phyloP scores from a whole-genome alignment of 2,888 invertebrate genomes.

The Andricus quercusramuli region DNA sequence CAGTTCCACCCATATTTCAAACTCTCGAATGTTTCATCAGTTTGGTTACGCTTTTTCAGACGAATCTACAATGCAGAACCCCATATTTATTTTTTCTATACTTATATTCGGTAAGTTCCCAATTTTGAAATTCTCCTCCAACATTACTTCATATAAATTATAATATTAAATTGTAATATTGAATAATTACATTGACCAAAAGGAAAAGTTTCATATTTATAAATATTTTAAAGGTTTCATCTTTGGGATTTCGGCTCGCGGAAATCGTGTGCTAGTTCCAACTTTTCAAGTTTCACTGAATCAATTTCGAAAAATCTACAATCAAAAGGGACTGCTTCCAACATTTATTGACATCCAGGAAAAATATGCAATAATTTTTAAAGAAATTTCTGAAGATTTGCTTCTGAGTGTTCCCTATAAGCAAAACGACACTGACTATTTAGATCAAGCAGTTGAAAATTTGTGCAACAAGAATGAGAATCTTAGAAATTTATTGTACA shows the following conservation, averaged over 20 bases:
- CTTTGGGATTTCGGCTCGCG: neutral
- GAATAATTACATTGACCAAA: too few relatives aligned
- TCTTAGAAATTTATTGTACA: constrained; percentile 19
- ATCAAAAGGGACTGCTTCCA: neutral
- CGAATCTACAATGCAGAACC: constrained; percentile 7
- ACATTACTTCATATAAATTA: too few relatives aligned
- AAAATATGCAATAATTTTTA: constrained; percentile 17
- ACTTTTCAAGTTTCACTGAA: constrained; percentile 20
- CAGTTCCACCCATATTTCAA: constrained; percentile 21
- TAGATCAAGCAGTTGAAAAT: neutral
- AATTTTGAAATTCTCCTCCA: neutral
- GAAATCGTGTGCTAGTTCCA: neutral
- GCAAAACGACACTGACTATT: neutral
- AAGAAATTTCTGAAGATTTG: constrained; percentile 16
- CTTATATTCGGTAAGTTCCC: neutral
- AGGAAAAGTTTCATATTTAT: neutral
- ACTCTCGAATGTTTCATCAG: constrained; percentile 6
- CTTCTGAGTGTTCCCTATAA: constrained; percentile 13
- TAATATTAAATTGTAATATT: too few relatives aligned
- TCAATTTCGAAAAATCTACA: constrained; percentile 4
- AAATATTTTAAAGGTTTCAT: neutral
- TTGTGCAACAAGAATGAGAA: constrained; percentile 5
- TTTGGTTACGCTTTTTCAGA: constrained; percentile 16
- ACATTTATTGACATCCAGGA: constrained; percentile 5
- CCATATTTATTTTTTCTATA: neutral